Percentiles rank a stretch among this genome's conserved stretches.
Evolutionary conservation across 2,888 invertebrate species (phyloP).

Genomic region (Platycheirus albimanus): DNA sequence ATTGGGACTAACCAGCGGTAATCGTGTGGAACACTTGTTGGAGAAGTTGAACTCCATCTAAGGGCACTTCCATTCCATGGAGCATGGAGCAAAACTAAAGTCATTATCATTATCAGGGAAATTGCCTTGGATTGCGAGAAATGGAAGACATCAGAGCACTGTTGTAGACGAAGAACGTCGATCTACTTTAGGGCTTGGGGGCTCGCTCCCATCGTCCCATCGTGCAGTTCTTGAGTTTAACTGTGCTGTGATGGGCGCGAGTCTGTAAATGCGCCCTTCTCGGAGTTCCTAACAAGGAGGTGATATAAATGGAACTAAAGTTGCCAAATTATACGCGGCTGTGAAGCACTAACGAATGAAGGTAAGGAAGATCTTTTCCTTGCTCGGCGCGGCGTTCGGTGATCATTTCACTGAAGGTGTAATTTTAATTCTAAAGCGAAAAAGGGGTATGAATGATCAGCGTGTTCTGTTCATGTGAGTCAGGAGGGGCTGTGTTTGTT

Average conservation of each 20-base stretch:
- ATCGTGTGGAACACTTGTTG: slow-evolving; percentile 74
- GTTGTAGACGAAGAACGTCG: slow-evolving; percentile 15
- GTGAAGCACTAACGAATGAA: slow-evolving; percentile 40
- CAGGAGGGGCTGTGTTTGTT: neutral
- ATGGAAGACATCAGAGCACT: neutral
- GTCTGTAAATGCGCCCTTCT: slow-evolving; percentile 16
- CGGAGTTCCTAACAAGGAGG: slow-evolving; percentile 81
- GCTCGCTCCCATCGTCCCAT: too few relatives aligned
- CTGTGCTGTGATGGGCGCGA: slow-evolving; percentile 1
- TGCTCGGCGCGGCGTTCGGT: slow-evolving; percentile 28
- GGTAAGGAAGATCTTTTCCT: slow-evolving; percentile 15
- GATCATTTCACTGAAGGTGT: slow-evolving; percentile 60
- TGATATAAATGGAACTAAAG: slow-evolving; percentile 82
- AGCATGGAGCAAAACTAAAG: slow-evolving; percentile 55
- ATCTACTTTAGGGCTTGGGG: slow-evolving; percentile 60
- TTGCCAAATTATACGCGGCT: slow-evolving; percentile 70
- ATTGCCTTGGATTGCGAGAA: slow-evolving; percentile 53
- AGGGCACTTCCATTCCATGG: slow-evolving; percentile 58
- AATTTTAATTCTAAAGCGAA: slow-evolving; percentile 64
- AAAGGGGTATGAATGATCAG: slow-evolving; percentile 34
- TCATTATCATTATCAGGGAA: slow-evolving; percentile 73
- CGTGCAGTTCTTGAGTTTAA: slow-evolving; percentile 33
- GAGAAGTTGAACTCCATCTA: slow-evolving; percentile 64
- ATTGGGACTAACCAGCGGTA: slow-evolving; percentile 65
- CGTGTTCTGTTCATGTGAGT: slow-evolving; percentile 11